phyloP scores from a whole-genome alignment of 2,888 invertebrate genomes.

The Folsomia candida region DNA sequence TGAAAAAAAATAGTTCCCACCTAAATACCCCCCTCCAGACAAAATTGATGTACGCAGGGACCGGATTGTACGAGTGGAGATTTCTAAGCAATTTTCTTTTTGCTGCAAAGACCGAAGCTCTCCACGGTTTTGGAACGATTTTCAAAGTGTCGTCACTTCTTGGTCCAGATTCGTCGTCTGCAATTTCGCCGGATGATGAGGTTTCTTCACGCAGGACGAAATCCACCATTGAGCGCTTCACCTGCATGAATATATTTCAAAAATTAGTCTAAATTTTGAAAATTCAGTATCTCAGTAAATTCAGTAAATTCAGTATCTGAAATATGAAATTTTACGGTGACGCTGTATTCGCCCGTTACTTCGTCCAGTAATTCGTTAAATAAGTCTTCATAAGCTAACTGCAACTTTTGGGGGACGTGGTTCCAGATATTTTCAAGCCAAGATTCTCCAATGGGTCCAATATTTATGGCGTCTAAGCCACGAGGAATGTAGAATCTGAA shows the following conservation, averaged over 20 bases:
- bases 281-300: no score
- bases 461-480: constrained; percentile 85
- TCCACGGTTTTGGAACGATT: constrained; percentile 48
- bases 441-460: constrained; percentile 75
- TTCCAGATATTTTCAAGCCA: constrained; percentile 61
- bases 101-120: constrained; percentile 33
- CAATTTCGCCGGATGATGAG: constrained; percentile 53
- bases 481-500: constrained; percentile 89
- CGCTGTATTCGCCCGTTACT: constrained; percentile 79
- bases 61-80: constrained; percentile 48
- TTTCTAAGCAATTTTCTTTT: constrained; percentile 38
- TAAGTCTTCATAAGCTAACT: constrained; percentile 52
- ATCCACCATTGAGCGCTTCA: constrained; percentile 89
- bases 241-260: no score
- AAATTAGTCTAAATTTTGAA: no score
- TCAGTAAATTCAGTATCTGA: no score
- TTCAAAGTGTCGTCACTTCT: constrained; percentile 37
- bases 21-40: constrained; percentile 47
- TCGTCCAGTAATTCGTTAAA: constrained; percentile 66
- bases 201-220: constrained; percentile 80
- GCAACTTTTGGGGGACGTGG: constrained; percentile 55
- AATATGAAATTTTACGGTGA: no score
- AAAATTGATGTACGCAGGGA: constrained; percentile 43
- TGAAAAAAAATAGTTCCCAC: constrained; percentile 26
- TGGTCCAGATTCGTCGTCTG: constrained; percentile 40